Base-by-base conservation (phyloP, 2,113 vertebrate genomes). In the Strix uralensis region DNA sequence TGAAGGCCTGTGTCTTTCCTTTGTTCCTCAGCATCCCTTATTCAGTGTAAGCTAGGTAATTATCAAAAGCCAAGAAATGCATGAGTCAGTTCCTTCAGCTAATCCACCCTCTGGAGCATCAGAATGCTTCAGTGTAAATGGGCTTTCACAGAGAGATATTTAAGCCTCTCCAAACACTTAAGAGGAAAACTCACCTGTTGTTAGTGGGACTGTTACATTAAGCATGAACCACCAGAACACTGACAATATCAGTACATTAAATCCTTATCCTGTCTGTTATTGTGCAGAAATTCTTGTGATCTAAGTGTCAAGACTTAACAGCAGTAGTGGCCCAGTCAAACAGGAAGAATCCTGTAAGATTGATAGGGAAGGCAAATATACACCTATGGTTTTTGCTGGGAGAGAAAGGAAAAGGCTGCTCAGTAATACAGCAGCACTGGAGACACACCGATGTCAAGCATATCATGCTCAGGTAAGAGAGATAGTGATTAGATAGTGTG, bases 211-310 rank as follows among this genome's bases (percentile, higher is more conserved):
- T 70, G 40, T 84, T 95, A 71, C 71, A 95, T 94, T 91, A 97
- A 92, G 92, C 74, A 96, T 95, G 95, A 97, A 86, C 73, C 69
- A 96, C 84, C 94, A 90, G 80, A 90, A 93, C 73, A 79, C 4
- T 81, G 86, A 94, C 55, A 97, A 26, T 82, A 96, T 93, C 83
- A 73, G 92, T 92, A 91, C 73, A 94, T 96, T 96, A 96, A 96
- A 95, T 81, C 82, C 83, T 95, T 94, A 78, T 94, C 92, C 81
- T 46, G 16, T 42, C 88, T 86, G 19, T 58, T 89, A 83, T 44
- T 90, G 55, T 79, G 40, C 38, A 81, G n/a, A 74, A 94, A 72
- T 94, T 71, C 61, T 61, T 30, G 34, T 26, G 54, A 93, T 82
- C 80, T 65, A 90, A 92, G 47, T 0, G 0, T 36, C 72, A 83